Percentiles rank a stretch among this genome's conserved stretches.
These are phyloP conservation scores for Benthosema pterotum DNA, from an alignment of 2,797 vertebrate genomes.

Conservation along the genomic window DNA sequence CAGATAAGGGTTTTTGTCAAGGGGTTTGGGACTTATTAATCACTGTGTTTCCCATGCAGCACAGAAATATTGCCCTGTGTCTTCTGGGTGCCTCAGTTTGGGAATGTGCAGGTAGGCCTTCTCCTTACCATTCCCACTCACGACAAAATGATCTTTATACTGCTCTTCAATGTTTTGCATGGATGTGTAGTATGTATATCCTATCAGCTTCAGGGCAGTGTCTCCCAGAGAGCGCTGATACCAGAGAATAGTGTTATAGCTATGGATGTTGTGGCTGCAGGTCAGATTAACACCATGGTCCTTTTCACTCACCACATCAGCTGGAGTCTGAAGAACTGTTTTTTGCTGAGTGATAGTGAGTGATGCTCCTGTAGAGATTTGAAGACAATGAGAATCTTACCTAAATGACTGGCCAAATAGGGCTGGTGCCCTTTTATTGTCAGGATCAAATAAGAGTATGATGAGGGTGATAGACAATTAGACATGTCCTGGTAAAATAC, in stretches of 20 bases:
- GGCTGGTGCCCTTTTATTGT: too few species aligned
- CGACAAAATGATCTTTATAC: conserved; percentile 9
- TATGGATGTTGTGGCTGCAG: conserved; percentile 48
- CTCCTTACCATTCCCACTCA: conserved; percentile 25
- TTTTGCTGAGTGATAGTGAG: too few species aligned
- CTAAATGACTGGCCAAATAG: too few species aligned
- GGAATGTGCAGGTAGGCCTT: conserved; percentile 24
- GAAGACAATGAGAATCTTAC: too few species aligned
- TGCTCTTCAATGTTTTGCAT: conserved; percentile 12
- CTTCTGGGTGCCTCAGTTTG: conserved; percentile 12
- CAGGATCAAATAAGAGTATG: too few species aligned
- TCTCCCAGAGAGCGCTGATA: conserved; percentile 49
- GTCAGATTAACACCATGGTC: conserved; percentile 37
- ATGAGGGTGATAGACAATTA: too few species aligned
- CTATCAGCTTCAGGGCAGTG: conserved; percentile 32
- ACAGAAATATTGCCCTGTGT: conserved; percentile 62
- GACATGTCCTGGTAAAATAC: too few species aligned
- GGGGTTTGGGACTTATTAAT: neutral
- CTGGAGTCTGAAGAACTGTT: conserved; percentile 18
- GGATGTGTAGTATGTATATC: neutral
- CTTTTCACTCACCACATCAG: too few species aligned
- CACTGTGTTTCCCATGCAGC: conserved; percentile 53
- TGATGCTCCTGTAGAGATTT: too few species aligned
- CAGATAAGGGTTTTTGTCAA: conserved; percentile 40
- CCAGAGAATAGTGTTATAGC: conserved; percentile 59